Percentiles rank a stretch among this genome's conserved stretches.
These are phyloP conservation scores for Linurgus olivaceus DNA, from an alignment of 2,797 vertebrate species.

Conservation along the genomic window DNA sequence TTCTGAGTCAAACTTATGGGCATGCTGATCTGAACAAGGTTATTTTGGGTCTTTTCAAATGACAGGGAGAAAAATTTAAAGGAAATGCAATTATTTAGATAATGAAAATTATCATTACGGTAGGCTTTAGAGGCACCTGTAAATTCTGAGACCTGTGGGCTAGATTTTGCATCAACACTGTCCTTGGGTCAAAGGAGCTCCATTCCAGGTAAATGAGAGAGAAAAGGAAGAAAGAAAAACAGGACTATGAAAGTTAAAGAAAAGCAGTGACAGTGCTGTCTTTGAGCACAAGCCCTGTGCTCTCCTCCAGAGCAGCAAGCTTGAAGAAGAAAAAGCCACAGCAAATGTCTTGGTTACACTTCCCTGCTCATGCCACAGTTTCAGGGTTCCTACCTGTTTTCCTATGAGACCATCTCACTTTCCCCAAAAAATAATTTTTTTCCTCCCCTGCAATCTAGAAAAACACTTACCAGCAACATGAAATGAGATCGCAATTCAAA, in stretches of 20 bases:
- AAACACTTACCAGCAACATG: neutral
- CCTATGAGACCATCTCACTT: neutral
- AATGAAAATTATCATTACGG: neutral
- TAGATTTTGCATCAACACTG: neutral
- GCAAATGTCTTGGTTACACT: neutral
- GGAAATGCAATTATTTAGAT: neutral
- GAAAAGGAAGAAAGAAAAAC: neutral
- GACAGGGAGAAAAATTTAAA: neutral
- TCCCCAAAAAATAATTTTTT: neutral
- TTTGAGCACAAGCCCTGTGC: neutral
- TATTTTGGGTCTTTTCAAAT: neutral
- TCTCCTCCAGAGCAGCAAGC: neutral
- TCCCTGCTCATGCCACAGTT: neutral
- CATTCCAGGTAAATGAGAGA: neutral
- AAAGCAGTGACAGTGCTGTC: neutral
- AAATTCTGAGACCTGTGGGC: neutral
- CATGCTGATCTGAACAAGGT: neutral
- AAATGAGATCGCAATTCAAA: neutral
- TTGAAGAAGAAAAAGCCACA: neutral
- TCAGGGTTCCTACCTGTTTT: neutral
- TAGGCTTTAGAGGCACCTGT: neutral
- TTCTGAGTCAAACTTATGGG: neutral
- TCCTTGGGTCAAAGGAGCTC: neutral
- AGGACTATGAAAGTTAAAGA: neutral
- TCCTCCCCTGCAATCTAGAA: neutral